Evolutionary conservation across 2,113 vertebrate species (phyloP), one percentile per base, ranked within the genome.

Genomic region (Gasterosteus nipponicus): DNA sequence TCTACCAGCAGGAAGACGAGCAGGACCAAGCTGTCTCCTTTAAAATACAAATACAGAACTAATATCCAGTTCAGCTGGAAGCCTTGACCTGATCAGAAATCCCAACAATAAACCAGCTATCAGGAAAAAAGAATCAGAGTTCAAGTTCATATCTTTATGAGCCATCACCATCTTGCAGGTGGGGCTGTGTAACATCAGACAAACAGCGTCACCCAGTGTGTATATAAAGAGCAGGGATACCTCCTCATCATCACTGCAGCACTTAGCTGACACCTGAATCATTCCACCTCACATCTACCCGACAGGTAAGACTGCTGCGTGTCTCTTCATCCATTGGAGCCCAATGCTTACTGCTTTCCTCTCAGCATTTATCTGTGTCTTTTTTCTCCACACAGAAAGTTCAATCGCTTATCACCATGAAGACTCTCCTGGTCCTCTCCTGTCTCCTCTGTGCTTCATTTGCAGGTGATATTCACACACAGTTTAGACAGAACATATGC

Each of bases 341-440:
- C 57, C 11, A 26, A 19, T 29, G 33, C 2, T 62, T 39, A 35
- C 19, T 59, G 42, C 42, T 59, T 41, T 58, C 26, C 51, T 69
- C 22, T 58, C 4, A 2, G 11, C 11, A 29, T 51, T 61, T 18
- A 61, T 11, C 38, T 7, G 12, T 31, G 10, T 4, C 11, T 62
- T 22, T 47, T 22, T 29, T 29, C 31, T 29, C 14, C 57, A 61
- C 69, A 19, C 9, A 70, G 49, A 73, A 76, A 66, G n/a, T 57
- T 26, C 53, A 4, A 31, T 35, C 26, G 39, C 33, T 47, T 63
- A 57, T 69, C 42, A 65, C 15, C 63, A 83, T 78, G 81, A 83
- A 69, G 65, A 59, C 53, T 38, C 19, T 64, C 41, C 51, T 83
- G 70, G n/a, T 83, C 44, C 33, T 78, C 51, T 69, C 64, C 19